Evolutionary conservation across 1,140 invertebrate genomes (phyloP).

Genomic region (Melipona quadrifasciata): DNA sequence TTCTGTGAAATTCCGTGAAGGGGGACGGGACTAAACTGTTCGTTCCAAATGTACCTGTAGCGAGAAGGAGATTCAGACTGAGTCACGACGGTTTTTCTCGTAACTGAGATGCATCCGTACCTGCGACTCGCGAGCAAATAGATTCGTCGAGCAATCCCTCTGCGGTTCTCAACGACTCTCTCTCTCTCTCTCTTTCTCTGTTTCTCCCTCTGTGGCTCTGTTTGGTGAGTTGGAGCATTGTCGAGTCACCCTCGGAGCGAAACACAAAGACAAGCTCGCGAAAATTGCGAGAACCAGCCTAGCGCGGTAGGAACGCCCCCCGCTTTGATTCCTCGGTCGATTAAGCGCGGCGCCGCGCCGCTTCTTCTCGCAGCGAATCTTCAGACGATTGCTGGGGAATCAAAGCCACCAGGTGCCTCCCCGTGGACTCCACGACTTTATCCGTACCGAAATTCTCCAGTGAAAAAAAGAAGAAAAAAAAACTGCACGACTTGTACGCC

Average conservation of each 20-base stretch:
- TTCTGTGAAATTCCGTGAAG: neutral
- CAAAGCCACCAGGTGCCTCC: neutral
- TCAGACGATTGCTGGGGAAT: constrained; percentile 44
- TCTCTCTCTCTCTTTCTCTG: neutral
- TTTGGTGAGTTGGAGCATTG: constrained; percentile 43
- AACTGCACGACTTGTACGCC: too few species aligned
- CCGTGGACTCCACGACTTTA: constrained; percentile 28
- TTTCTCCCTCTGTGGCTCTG: neutral
- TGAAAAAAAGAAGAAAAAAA: neutral
- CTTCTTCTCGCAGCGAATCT: constrained; percentile 36
- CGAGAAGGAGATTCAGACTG: neutral
- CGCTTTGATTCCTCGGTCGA: constrained; percentile 55
- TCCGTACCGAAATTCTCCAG: constrained; percentile 21
- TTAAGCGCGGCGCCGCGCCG: constrained; percentile 49
- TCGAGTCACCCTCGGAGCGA: constrained; percentile 53
- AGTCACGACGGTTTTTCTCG: too few species aligned
- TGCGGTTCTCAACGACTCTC: constrained; percentile 18
- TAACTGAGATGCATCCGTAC: constrained; percentile 21
- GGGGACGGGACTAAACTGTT: too few species aligned
- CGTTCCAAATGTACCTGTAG: neutral
- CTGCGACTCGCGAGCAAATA: neutral
- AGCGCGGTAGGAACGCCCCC: constrained; percentile 10
- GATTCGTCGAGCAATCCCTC: constrained; percentile 36
- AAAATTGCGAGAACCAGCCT: constrained; percentile 18
- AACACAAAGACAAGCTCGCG: constrained; percentile 39